Evolutionary conservation across 2,888 invertebrate species (phyloP).

Genomic region (Eudasyphora cyanicolor): DNA sequence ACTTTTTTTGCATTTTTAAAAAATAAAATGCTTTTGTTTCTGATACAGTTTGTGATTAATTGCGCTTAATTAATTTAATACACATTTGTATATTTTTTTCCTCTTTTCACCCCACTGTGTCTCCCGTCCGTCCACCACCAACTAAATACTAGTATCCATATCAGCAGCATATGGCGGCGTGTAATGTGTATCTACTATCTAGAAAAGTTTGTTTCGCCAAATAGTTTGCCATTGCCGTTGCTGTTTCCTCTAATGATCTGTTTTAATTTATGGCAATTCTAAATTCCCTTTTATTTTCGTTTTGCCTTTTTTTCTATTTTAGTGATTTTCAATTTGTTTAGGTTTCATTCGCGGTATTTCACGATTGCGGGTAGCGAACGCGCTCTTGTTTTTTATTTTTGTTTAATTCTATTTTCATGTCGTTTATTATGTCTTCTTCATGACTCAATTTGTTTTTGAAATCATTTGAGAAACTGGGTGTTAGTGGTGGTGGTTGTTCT

Average conservation of each 20-base stretch:
- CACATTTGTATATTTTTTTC: too few species aligned
- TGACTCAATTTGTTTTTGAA: conserved; percentile 45
- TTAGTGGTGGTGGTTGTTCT: background rate
- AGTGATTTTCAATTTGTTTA: conserved; percentile 2
- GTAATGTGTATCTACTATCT: background rate
- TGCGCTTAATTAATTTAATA: too few species aligned
- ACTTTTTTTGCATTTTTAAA: too few species aligned
- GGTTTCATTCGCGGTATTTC: background rate
- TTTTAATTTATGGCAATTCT: conserved; percentile 38
- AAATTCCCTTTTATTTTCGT: background rate
- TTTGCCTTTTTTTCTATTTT: background rate
- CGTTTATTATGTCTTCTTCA: conserved; percentile 17
- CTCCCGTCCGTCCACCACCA: too few species aligned
- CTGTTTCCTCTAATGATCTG: conserved; percentile 25
- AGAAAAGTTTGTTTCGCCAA: background rate
- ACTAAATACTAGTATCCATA: background rate
- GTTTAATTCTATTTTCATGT: conserved; percentile 25
- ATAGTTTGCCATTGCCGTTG: background rate
- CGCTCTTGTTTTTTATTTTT: conserved; percentile 16
- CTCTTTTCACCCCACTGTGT: background rate
- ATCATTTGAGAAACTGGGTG: background rate
- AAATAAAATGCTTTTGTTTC: too few species aligned
- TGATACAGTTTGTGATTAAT: too few species aligned
- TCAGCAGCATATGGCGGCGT: background rate
- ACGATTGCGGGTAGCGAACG: conserved; percentile 5